phyloP scores from a whole-genome alignment of 2,888 invertebrate genomes.

The Cyrtodaria siliqua region DNA sequence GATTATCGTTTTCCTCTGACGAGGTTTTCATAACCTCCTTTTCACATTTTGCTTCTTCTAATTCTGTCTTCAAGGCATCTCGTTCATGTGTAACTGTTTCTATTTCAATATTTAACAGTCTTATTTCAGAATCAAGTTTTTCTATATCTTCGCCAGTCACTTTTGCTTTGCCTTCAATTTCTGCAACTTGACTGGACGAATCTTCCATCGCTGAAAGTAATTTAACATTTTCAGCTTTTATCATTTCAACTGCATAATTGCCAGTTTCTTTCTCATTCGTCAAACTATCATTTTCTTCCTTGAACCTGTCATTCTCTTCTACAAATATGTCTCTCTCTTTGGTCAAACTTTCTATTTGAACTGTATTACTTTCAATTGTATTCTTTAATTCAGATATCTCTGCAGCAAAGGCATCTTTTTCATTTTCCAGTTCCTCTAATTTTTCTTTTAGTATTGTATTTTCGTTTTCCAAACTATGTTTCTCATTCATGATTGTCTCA shows the following conservation, averaged over 20 bases:
- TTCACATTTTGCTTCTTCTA: neutral
- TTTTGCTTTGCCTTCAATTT: slow-evolving; percentile 32
- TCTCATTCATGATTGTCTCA: slow-evolving; percentile 25
- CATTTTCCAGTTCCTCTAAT: neutral
- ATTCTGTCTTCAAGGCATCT: slow-evolving; percentile 10
- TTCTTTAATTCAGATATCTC: slow-evolving; percentile 18
- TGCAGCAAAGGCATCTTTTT: slow-evolving; percentile 8
- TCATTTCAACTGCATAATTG: slow-evolving; percentile 28
- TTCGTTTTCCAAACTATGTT: slow-evolving; percentile 32
- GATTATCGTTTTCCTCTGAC: too few relatives aligned
- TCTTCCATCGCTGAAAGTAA: slow-evolving; percentile 17
- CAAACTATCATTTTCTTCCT: slow-evolving; percentile 40
- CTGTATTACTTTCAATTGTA: slow-evolving; percentile 6
- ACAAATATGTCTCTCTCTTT: slow-evolving; percentile 26
- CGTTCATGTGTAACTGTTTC: slow-evolving; percentile 10
- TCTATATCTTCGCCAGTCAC: slow-evolving; percentile 16
- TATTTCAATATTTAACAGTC: slow-evolving; percentile 27
- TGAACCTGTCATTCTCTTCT: slow-evolving; percentile 20
- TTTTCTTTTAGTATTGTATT: neutral
- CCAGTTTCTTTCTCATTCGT: slow-evolving; percentile 35
- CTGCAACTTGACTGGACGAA: slow-evolving; percentile 27
- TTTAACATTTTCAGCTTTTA: slow-evolving; percentile 47
- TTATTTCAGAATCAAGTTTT: slow-evolving; percentile 32
- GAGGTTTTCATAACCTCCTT: neutral
- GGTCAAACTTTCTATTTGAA: slow-evolving; percentile 1